Evolutionary conservation across 2,113 vertebrate species (phyloP).

Genomic region (Smithornis capensis): DNA sequence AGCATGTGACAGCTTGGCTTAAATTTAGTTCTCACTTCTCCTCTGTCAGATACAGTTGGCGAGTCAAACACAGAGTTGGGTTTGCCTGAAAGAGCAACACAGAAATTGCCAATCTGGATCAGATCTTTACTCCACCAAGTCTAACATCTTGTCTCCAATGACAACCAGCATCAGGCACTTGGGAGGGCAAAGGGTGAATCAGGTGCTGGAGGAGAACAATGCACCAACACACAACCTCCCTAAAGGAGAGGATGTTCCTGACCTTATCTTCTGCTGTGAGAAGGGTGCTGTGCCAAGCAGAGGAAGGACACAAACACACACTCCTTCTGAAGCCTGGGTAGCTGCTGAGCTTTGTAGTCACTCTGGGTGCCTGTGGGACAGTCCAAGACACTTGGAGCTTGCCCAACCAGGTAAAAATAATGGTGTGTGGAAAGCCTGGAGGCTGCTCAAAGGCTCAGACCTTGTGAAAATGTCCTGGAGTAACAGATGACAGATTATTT

Average conservation of each 20-base stretch:
- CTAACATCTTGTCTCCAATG: not conserved
- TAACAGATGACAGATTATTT: not conserved
- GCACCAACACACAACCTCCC: not conserved
- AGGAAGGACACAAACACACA: not conserved
- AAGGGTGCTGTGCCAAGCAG: not conserved
- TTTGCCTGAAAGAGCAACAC: not conserved
- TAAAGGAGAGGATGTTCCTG: not conserved
- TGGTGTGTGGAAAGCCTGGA: not conserved
- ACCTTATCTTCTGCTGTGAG: not conserved
- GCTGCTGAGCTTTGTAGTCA: not conserved
- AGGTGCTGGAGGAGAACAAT: not conserved
- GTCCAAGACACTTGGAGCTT: not conserved
- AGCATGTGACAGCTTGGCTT: not conserved
- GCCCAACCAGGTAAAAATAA: not conserved
- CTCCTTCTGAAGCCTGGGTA: not conserved
- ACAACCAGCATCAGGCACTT: not conserved
- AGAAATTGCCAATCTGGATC: not conserved
- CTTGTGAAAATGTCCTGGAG: not conserved
- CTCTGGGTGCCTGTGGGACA: not conserved
- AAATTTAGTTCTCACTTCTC: conserved; percentile 30
- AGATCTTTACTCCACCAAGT: not conserved
- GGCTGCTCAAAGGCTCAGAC: not conserved
- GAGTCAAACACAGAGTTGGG: not conserved
- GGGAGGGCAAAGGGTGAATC: not conserved
- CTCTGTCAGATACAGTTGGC: not conserved